phyloP scores from a whole-genome alignment of 1,140 invertebrate species.

The Philaenus spumarius region DNA sequence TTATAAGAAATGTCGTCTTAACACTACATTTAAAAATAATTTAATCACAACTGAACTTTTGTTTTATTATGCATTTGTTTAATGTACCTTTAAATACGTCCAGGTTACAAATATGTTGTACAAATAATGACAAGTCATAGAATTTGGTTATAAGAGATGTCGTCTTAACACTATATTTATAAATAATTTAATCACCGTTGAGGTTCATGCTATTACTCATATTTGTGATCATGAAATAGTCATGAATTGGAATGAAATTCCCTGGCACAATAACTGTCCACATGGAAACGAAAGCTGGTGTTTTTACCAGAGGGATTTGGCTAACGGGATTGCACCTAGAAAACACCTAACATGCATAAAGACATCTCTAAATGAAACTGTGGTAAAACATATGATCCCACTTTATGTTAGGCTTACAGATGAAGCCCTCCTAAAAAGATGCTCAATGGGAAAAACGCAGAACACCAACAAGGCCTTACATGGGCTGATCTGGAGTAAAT shows the following conservation, averaged over 20 bases:
- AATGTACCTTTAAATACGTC: too few species aligned
- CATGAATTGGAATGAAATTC: slow-evolving; percentile 22
- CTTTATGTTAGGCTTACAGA: not conserved
- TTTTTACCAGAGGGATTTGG: slow-evolving; percentile 15
- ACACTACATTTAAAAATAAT: too few species aligned
- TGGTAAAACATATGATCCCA: too few species aligned
- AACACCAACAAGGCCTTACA: not conserved
- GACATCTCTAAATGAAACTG: not conserved
- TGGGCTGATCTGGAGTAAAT: not conserved
- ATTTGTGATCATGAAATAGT: not conserved
- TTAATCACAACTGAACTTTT: too few species aligned
- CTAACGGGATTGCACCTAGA: not conserved
- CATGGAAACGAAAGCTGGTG: slow-evolving; percentile 20
- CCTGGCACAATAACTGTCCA: slow-evolving; percentile 18
- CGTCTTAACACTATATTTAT: slow-evolving; percentile 10
- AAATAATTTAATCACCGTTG: slow-evolving; percentile 7
- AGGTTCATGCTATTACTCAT: not conserved
- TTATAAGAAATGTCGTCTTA: too few species aligned
- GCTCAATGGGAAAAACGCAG: not conserved
- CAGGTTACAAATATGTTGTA: slow-evolving; percentile 6
- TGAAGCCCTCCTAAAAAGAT: not conserved
- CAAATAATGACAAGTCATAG: slow-evolving; percentile 13
- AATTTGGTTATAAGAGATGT: too few species aligned
- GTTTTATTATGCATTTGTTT: not conserved
- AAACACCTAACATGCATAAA: not conserved